A percentile compares a stretch with the other conserved stretches of the same genome.
Conservation (phyloP, 2,888 invertebrate species). For the Hoplodrina blanda region DNA sequence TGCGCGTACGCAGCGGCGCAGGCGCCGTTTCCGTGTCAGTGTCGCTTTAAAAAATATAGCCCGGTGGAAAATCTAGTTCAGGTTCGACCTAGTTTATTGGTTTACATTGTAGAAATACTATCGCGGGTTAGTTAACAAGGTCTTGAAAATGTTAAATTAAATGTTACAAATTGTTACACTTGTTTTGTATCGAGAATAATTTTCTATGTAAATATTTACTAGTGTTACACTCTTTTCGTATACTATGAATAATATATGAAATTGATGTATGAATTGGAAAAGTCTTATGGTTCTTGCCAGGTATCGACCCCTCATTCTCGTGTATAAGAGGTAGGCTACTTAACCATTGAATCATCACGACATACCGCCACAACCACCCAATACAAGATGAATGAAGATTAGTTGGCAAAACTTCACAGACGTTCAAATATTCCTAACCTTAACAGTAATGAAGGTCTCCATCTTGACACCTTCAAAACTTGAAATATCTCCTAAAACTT, state of each 20-base stretch:
- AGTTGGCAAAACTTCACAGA: too few relatives aligned
- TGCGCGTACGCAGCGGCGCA: conserved; percentile 40
- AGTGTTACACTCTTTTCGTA: neutral
- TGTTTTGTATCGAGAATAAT: conserved; percentile 8
- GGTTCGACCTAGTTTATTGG: conserved; percentile 49
- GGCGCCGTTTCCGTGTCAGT: conserved; percentile 51
- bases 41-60: conserved; percentile 64
- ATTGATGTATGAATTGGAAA: too few relatives aligned
- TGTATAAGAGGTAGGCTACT: too few relatives aligned
- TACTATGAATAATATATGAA: too few relatives aligned
- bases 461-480: too few relatives aligned
- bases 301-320: too few relatives aligned
- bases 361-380: too few relatives aligned
- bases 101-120: conserved; percentile 49
- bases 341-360: too few relatives aligned
- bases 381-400: too few relatives aligned
- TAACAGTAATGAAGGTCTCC: neutral
- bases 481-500: too few relatives aligned
- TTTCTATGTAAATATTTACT: neutral
- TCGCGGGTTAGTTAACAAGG: conserved; percentile 31
- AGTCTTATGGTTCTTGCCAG: too few relatives aligned
- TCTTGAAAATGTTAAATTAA: conserved; percentile 39
- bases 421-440: too few relatives aligned
- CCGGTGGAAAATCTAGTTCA: conserved; percentile 57
- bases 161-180: conserved; percentile 45